Evolutionary conservation across 2,888 invertebrate species (phyloP).

Genomic region (Sesamia inferens): DNA sequence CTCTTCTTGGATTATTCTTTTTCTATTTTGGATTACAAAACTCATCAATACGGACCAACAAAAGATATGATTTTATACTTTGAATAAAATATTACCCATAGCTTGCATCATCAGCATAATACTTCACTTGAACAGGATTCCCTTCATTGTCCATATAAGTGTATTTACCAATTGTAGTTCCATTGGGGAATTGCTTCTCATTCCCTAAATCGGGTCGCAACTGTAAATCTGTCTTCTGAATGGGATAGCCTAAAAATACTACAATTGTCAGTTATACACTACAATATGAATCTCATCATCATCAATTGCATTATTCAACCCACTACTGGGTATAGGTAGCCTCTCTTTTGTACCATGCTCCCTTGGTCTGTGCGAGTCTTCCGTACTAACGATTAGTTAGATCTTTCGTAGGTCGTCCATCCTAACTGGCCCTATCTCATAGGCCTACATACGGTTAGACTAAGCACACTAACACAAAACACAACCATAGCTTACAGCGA

Average conservation of each 20-base stretch:
- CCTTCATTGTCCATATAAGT: slow-evolving; percentile 92
- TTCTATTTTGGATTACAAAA: too few relatives aligned
- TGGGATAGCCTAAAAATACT: slow-evolving; percentile 70
- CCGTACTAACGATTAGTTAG: not conserved
- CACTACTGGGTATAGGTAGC: not conserved
- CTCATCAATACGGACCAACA: not conserved
- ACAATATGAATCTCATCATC: not conserved
- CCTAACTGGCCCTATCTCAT: not conserved
- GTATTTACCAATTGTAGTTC: slow-evolving; percentile 93
- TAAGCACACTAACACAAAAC: slow-evolving; percentile 54
- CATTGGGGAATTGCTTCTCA: slow-evolving; percentile 92
- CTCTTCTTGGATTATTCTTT: too few relatives aligned
- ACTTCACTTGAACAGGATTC: slow-evolving; percentile 91
- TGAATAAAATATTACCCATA: slow-evolving; percentile 88
- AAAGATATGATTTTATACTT: not conserved
- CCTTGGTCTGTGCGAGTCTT: not conserved
- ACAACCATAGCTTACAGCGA: slow-evolving; percentile 44
- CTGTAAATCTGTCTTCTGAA: slow-evolving; percentile 56
- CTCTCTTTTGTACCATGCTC: not conserved
- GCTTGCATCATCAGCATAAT: slow-evolving; percentile 91
- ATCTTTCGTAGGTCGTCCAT: not conserved
- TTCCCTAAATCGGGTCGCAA: slow-evolving; percentile 78
- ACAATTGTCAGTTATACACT: not conserved
- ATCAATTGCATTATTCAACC: not conserved
- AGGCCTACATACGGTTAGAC: not conserved